phyloP scores from a whole-genome alignment of 2,888 invertebrate genomes.

The Muscina levida region DNA sequence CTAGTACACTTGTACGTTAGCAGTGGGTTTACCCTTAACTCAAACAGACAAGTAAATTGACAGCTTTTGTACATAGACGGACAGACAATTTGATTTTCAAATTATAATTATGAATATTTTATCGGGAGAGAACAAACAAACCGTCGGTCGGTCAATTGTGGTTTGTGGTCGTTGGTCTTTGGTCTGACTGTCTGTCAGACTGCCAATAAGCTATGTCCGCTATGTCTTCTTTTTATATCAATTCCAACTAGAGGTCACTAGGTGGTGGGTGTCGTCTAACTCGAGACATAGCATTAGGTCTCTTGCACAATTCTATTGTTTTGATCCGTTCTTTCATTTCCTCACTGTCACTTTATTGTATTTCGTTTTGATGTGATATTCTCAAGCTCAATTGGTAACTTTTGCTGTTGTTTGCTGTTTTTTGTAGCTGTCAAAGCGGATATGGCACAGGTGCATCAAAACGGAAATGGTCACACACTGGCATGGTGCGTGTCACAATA shows the following conservation, averaged over 20 bases:
- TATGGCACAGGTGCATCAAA: conserved; percentile 62
- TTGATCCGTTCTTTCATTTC: conserved; percentile 7
- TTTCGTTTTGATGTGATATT: not conserved
- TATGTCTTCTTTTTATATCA: conserved; percentile 40
- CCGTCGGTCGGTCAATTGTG: conserved; percentile 25
- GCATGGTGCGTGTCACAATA: conserved; percentile 41
- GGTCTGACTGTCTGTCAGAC: conserved; percentile 26
- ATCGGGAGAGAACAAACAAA: conserved; percentile 14
- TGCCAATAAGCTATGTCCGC: conserved; percentile 15
- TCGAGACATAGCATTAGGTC: conserved; percentile 34
- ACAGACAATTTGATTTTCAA: conserved; percentile 34
- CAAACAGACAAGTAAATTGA: conserved; percentile 36
- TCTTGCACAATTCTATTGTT: conserved; percentile 16
- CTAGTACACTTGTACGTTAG: not conserved
- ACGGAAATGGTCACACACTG: conserved; percentile 61
- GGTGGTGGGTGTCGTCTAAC: conserved; percentile 68
- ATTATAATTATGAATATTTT: conserved; percentile 46
- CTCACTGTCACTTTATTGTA: conserved; percentile 4
- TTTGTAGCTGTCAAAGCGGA: conserved; percentile 58
- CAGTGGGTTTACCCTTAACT: not conserved
- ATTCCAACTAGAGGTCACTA: conserved; percentile 68
- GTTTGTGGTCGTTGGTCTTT: conserved; percentile 42
- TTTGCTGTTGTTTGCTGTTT: too few relatives aligned
- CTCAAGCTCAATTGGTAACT: not conserved
- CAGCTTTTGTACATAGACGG: conserved; percentile 16